A percentile compares a stretch with the other conserved stretches of the same genome.
phyloP scores from a whole-genome alignment of 2,113 vertebrate genomes.

The Apodemus sylvaticus region DNA sequence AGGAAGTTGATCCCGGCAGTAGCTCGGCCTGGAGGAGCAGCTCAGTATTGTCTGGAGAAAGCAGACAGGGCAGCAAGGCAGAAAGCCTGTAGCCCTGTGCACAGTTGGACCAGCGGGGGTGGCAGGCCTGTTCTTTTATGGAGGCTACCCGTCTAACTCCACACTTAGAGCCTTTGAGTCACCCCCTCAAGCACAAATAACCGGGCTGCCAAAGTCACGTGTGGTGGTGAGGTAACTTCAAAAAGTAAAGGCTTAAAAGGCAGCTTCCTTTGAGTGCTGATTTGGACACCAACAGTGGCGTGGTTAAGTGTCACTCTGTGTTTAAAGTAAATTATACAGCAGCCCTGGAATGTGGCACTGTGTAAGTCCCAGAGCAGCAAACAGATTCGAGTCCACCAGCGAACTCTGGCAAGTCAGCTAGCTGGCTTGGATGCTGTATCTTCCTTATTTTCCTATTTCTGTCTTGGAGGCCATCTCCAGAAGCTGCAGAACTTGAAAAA shows the following conservation, averaged over 20 bases:
- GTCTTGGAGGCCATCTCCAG: neutral
- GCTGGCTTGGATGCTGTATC: neutral
- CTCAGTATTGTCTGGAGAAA: neutral
- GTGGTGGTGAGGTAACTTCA: constrained; percentile 50
- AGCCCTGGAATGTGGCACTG: constrained; percentile 63
- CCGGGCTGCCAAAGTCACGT: constrained; percentile 37
- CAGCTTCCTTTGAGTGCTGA: constrained; percentile 67
- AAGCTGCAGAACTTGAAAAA: neutral
- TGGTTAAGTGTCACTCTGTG: constrained; percentile 73
- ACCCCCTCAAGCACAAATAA: neutral
- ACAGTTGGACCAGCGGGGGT: neutral
- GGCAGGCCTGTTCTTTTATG: neutral
- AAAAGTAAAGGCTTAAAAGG: constrained; percentile 68
- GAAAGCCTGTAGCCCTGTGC: neutral
- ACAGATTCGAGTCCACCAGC: constrained; percentile 50
- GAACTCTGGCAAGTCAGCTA: constrained; percentile 46
- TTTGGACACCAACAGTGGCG: constrained; percentile 69
- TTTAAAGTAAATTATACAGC: constrained; percentile 75
- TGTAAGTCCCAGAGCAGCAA: constrained; percentile 44
- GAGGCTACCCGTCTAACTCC: neutral
- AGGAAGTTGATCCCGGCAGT: neutral
- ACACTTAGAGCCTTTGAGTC: constrained; percentile 37
- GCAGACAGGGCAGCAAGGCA: neutral
- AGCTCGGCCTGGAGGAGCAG: neutral
- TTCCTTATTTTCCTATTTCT: constrained; percentile 21